Percentiles rank a stretch among this genome's conserved stretches.
These are phyloP conservation scores for Hypanus sabinus DNA, from an alignment of 2,113 vertebrate genomes.

Conservation along the genomic window DNA sequence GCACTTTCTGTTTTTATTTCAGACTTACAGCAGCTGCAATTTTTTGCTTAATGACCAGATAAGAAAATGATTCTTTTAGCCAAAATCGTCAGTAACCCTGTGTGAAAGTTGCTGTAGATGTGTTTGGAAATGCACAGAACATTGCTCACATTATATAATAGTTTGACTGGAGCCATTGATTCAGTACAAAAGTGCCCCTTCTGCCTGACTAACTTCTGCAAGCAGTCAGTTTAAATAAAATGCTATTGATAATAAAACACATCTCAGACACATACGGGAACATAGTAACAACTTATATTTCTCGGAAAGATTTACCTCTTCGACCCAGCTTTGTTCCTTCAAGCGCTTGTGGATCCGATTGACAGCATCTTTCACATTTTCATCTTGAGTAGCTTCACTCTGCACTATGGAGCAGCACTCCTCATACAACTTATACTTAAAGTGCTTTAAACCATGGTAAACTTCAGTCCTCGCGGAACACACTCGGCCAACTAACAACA, in stretches of 20 bases:
- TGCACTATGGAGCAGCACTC: constrained; percentile 51
- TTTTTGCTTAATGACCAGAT: too few species aligned
- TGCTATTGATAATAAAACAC: neutral
- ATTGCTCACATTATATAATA: neutral
- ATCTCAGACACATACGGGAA: neutral
- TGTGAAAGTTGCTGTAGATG: neutral
- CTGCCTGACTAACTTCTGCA: neutral
- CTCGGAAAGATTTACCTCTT: constrained; percentile 51
- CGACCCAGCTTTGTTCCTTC: constrained; percentile 61
- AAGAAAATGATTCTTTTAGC: neutral
- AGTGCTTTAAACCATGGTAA: constrained; percentile 73
- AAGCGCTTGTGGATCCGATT: constrained; percentile 54
- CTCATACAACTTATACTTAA: constrained; percentile 69
- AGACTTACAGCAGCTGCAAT: too few species aligned
- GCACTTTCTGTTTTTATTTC: too few species aligned
- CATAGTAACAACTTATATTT: neutral
- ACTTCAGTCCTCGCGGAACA: constrained; percentile 66
- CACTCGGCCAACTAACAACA: constrained; percentile 57
- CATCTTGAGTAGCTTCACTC: constrained; percentile 46
- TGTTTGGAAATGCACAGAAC: neutral
- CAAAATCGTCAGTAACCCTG: neutral
- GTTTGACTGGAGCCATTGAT: neutral
- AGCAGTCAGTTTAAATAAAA: neutral
- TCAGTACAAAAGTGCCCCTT: neutral
- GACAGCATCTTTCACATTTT: constrained; percentile 65